Conservation (phyloP, 64 coral and sea anemone genomes). For the Actinia tenebrosa region DNA sequence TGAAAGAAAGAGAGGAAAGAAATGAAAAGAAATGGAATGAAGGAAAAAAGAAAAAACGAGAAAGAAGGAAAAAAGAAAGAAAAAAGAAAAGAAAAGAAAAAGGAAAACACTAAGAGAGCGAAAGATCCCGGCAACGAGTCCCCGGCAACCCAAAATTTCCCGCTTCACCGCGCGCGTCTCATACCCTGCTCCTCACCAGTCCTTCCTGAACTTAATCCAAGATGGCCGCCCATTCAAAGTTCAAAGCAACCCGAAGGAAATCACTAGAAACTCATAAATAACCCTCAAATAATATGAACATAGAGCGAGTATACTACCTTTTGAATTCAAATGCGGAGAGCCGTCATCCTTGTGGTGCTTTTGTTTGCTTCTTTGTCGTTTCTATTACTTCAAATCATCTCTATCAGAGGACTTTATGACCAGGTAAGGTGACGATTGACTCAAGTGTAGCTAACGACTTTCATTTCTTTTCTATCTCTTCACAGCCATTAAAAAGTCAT, state of each 20-base stretch:
- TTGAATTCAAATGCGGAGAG: conserved; percentile 16
- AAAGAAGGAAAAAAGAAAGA: too few species aligned
- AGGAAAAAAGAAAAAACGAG: too few species aligned
- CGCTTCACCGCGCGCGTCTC: too few species aligned
- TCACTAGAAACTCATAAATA: neutral
- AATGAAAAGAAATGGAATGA: too few species aligned
- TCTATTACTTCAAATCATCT: conserved; percentile 42
- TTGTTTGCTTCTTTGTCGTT: conserved; percentile 40
- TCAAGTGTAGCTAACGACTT: neutral
- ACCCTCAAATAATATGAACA: neutral
- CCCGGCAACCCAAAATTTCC: too few species aligned
- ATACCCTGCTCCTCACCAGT: neutral
- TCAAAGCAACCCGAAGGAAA: neutral
- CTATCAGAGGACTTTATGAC: conserved; percentile 43
- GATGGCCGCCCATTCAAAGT: neutral
- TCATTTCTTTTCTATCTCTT: neutral
- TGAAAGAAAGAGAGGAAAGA: too few species aligned
- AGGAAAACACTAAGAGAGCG: too few species aligned
- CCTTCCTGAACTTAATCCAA: neutral
- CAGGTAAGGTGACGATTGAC: conserved; percentile 9
- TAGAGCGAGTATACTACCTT: neutral
- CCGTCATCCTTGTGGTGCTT: conserved; percentile 33
- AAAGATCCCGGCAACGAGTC: too few species aligned
- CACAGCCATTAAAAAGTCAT: neutral
- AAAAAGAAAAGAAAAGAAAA: too few species aligned